Evolutionary conservation across 2,113 vertebrate species (phyloP), one percentile per base, ranked within the genome.

Genomic region (Alces alces): DNA sequence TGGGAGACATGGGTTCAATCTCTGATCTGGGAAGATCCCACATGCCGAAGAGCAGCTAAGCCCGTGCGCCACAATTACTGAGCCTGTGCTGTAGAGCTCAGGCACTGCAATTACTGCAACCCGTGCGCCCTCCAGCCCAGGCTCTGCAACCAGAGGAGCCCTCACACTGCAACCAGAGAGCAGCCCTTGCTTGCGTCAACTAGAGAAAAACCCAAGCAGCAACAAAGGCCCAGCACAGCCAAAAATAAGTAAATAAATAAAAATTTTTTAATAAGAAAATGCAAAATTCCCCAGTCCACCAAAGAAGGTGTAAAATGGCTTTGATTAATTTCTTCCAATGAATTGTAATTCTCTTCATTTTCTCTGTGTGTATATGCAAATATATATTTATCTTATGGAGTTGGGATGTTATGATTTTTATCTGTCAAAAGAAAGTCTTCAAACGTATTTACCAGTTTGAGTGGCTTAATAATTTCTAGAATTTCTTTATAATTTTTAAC

Each of bases 401-500:
- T 39, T 58, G 14, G 80, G 5, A 89, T 95, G 58, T 12, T 4
- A 23, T 17, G 54, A 76, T 94, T 95, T 94, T 82, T 58, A 12
- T 79, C 15, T 73, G 25, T 66, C 7, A 61, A 93, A 80, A 80
- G 60, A 97, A 91, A 86, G 6, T 82, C 58, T 89, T 93, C 16
- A 92, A 82, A 89, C 3, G 21, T 45, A 19, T 92, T 93, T 92
- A 58, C 27, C 78, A 55, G 23, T 92, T 83, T 84, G 70, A 92
- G 43, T 94, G n/a, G 86, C n/a, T 61, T 95, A 14, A 79, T 90
- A 89, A 52, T 95, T 93, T 96, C 57, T 93, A 21, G 28, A 89
- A 61, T 87, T 19, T 50, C 45, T 21, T 80, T 11, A 50, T 80
- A 79, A 57, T 8, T 88, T 83, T 91, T 89, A 55, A 30, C 58